These are phyloP conservation scores for Triops longicaudatus DNA, from an alignment of 1,140 invertebrate genomes.

Conservation along the genomic window DNA sequence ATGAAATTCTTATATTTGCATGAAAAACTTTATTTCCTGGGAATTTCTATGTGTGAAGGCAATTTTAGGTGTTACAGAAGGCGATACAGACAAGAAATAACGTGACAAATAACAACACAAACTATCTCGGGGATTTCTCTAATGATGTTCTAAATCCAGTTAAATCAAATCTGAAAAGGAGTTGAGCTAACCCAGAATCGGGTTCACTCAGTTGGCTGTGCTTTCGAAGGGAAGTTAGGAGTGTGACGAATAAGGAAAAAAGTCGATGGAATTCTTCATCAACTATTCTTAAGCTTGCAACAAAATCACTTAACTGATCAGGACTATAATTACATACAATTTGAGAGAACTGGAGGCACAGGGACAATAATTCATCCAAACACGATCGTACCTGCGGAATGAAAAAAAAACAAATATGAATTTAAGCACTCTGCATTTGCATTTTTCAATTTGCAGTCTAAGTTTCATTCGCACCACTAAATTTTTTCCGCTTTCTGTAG, in stretches of 20 bases:
- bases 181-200: background rate
- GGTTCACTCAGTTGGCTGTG: background rate
- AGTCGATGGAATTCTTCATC: background rate
- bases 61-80: too few species aligned
- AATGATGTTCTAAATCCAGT: background rate
- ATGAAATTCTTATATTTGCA: too few species aligned
- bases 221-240: background rate
- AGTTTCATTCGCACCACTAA: too few species aligned
- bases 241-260: background rate
- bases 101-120: too few species aligned
- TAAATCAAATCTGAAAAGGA: background rate
- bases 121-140: background rate
- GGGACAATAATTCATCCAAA: background rate
- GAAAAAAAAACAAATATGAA: too few species aligned
- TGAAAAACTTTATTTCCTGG: too few species aligned
- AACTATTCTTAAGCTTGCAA: background rate
- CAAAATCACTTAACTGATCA: background rate
- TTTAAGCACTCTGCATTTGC: too few species aligned
- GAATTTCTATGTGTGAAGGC: too few species aligned
- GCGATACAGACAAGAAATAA: too few species aligned
- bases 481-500: too few species aligned
- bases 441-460: too few species aligned
- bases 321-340: background rate
- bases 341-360: background rate
- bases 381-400: background rate